Evolutionary conservation across 2,113 vertebrate species (phyloP).

Genomic region (Ranitomeya variabilis): DNA sequence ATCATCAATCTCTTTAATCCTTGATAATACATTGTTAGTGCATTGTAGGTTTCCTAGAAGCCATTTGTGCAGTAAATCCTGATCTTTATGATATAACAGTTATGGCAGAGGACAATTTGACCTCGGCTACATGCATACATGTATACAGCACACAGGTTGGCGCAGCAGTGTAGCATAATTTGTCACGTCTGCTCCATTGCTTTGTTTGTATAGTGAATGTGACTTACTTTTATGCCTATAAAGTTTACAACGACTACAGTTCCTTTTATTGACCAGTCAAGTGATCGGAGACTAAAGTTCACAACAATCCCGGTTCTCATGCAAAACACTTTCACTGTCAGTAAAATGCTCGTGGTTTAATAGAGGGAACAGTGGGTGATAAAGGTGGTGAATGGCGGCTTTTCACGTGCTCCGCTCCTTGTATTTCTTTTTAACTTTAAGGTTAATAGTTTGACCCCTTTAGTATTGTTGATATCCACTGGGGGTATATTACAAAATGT

Average conservation of each 20-base stretch:
- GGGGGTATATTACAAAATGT: slow-evolving; percentile 37
- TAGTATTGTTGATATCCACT: slow-evolving; percentile 31
- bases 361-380: slow-evolving; percentile 10
- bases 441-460: slow-evolving; percentile 38
- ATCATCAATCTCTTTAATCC: too few relatives aligned
- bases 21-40: too few relatives aligned
- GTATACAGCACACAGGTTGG: neutral
- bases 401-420: neutral
- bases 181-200: neutral
- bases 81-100: too few relatives aligned
- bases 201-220: neutral
- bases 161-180: neutral
- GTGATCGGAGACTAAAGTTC: slow-evolving; percentile 18
- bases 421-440: slow-evolving; percentile 23
- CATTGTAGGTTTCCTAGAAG: too few relatives aligned
- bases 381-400: slow-evolving; percentile 24
- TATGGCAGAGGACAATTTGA: neutral
- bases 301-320: neutral
- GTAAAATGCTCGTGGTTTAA: neutral
- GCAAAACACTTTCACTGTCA: slow-evolving; percentile 12
- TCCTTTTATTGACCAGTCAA: slow-evolving; percentile 25
- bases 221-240: neutral
- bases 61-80: too few relatives aligned
- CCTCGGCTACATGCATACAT: neutral
- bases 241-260: neutral